Evolutionary conservation across 2,113 vertebrate genomes (phyloP).

Genomic region (Xiphias gladius): DNA sequence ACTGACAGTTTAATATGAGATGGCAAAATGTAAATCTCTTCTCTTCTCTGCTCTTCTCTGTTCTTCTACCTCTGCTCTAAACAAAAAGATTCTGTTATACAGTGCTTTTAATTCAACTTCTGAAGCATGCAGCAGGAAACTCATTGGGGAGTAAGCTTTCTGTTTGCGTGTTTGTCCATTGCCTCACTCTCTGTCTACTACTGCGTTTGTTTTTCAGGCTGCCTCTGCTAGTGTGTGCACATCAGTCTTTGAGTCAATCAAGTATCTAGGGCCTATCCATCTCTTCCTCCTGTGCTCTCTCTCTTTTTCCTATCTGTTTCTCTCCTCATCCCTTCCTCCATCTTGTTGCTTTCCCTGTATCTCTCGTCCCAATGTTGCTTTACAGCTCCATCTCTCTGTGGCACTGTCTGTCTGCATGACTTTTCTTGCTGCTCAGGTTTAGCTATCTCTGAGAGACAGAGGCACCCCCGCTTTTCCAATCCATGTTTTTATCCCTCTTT

Average conservation of each 20-base stretch:
- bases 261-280: conserved; percentile 44
- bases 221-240: conserved; percentile 24
- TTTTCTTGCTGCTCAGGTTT: conserved; percentile 31
- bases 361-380: conserved; percentile 41
- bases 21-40: not conserved
- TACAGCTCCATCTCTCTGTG: conserved; percentile 54
- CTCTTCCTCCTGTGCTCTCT: conserved; percentile 28
- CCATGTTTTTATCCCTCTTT: conserved; percentile 23
- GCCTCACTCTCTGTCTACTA: conserved; percentile 14
- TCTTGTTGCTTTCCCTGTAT: conserved; percentile 46
- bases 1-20: too few species aligned
- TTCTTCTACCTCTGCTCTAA: conserved; percentile 4
- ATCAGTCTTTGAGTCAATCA: conserved; percentile 59
- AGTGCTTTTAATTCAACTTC: conserved; percentile 43
- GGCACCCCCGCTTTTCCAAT: conserved; percentile 37
- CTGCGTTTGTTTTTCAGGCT: conserved; percentile 40
- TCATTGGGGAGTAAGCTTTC: conserved; percentile 7
- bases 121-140: conserved; percentile 36
- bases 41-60: conserved; percentile 4
- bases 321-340: conserved; percentile 36
- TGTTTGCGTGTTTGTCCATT: conserved; percentile 13
- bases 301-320: conserved; percentile 27
- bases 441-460: conserved; percentile 58
- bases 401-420: conserved; percentile 10
- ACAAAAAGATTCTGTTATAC: conserved; percentile 16